Evolutionary conservation across 2,797 vertebrate species (phyloP).

Genomic region (Silurus aristotelis): DNA sequence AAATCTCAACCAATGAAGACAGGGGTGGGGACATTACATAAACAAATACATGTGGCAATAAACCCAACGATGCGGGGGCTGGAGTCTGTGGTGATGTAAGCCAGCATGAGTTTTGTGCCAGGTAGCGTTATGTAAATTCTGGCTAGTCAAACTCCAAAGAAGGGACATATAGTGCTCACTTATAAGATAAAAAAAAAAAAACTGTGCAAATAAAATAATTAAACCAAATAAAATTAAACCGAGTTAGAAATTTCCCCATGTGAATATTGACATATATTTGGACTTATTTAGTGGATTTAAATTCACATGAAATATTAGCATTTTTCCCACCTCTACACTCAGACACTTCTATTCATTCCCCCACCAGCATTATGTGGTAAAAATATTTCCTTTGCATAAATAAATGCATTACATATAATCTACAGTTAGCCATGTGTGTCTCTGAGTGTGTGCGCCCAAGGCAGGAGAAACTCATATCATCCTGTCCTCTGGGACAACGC

Average conservation of each 20-base stretch:
- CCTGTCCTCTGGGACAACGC: conserved; percentile 26
- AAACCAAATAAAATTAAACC: too few species aligned
- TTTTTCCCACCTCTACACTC: neutral
- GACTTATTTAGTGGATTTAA: neutral
- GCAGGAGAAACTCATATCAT: conserved; percentile 26
- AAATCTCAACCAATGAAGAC: too few species aligned
- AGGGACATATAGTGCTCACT: too few species aligned
- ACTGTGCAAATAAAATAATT: too few species aligned
- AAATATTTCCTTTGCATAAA: conserved; percentile 34
- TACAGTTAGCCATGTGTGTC: conserved; percentile 13
- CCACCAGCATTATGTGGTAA: conserved; percentile 2
- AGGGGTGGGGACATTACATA: too few species aligned
- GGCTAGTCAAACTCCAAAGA: too few species aligned
- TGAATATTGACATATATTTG: neutral
- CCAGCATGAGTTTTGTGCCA: too few species aligned
- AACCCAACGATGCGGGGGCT: too few species aligned
- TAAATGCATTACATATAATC: conserved; percentile 31
- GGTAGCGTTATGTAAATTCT: too few species aligned
- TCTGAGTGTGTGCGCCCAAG: conserved; percentile 11
- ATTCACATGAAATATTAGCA: neutral
- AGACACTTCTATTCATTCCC: conserved; percentile 4
- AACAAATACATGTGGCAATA: too few species aligned
- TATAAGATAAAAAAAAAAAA: too few species aligned
- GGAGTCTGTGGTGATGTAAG: too few species aligned
- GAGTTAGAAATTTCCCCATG: neutral